A percentile compares a stretch with the other conserved stretches of the same genome.
Evolutionary conservation across 2,797 vertebrate genomes (phyloP).

Genomic region (Gallirallus australis): DNA sequence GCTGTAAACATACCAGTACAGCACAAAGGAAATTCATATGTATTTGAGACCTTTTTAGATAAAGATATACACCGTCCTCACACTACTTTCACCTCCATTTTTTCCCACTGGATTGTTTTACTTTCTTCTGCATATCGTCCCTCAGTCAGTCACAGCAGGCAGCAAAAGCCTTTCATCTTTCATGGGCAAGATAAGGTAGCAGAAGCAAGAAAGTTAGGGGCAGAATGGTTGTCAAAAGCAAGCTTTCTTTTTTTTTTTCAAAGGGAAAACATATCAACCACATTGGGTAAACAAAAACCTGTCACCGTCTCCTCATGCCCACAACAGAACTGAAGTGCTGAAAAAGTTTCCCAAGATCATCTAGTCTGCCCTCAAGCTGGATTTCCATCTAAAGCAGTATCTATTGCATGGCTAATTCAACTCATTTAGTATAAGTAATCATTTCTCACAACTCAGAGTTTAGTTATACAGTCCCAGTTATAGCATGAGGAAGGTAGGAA

Average conservation of each 20-base stretch:
- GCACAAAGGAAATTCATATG: neutral
- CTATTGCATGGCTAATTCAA: neutral
- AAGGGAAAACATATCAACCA: neutral
- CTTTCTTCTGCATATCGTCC: neutral
- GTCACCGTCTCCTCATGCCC: neutral
- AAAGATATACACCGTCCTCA: neutral
- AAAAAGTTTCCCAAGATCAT: neutral
- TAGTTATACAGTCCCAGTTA: neutral
- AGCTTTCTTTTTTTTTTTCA: neutral
- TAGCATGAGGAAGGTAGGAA: rapidly evolving
- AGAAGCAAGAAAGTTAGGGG: neutral
- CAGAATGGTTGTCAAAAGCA: neutral
- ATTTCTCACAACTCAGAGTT: neutral
- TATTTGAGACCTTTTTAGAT: neutral
- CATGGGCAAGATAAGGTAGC: neutral
- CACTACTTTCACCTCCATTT: neutral
- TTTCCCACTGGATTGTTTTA: neutral
- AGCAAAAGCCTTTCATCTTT: neutral
- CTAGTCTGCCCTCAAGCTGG: neutral
- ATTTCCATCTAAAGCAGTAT: neutral
- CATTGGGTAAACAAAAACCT: neutral
- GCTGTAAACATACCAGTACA: neutral
- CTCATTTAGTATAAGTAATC: neutral
- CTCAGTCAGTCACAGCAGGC: neutral
- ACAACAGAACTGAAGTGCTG: neutral